Evolutionary conservation across 2,113 vertebrate species (phyloP), one percentile per base, ranked within the genome.

Genomic region (Lepus timidus): DNA sequence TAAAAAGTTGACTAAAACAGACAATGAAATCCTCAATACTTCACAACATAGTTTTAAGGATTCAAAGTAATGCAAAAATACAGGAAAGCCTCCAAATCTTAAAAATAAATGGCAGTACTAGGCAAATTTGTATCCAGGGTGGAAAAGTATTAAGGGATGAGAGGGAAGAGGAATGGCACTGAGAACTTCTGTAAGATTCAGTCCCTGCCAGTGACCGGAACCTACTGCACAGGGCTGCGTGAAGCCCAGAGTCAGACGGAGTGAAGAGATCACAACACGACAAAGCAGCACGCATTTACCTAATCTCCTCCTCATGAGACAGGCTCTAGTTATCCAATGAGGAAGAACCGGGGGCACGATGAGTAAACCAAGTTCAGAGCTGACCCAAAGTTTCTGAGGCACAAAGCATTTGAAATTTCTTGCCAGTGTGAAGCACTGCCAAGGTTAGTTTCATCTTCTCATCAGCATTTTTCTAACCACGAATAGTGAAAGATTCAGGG

Each of bases 301-400:
- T 58, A 33, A 44, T 64, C 39, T 93, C 62, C 29, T 76, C 85
- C 17, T 64, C 67, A 76, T 68, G 65, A 89, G 49, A 91, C 55
- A 90, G n/a, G 58, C 5, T 78, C 74, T 94, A 31, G 25, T 44
- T 49, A 31, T 4, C 74, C 68, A 85, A 31, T 25, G 78, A 13
- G 70, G 17, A 93, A 92, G 51, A 52, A 31, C 12, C 39, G 33
- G 76, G 61, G 70, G 31, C 27, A 75, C 9, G 23, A 73, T 10
- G 19, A 62, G 64, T 52, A 75, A 94, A 75, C 13, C 20, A 85
- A 90, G 65, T 71, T 52, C 31, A 76, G 20, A 75, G 9, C 4
- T 83, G 29, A 74, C 65, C 11, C 58, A 94, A 85, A 71, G 74
- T 52, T 92, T 90, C 88, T 52, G 13, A 64, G 55, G 58, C 51